phyloP scores from a whole-genome alignment of 2,113 vertebrate genomes.

The Xiphias gladius region DNA sequence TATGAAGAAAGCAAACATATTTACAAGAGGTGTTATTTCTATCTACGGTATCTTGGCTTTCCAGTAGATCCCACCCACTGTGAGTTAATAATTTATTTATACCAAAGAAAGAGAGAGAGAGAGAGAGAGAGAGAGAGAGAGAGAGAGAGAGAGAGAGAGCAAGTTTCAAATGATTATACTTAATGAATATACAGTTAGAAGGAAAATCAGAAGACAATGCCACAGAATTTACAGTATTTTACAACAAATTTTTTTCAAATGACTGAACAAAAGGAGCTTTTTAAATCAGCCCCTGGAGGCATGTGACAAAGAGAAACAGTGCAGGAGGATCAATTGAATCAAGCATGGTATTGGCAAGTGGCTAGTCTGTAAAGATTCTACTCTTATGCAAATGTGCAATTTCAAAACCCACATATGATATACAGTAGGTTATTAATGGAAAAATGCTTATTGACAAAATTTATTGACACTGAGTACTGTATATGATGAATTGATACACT shows the following conservation, averaged over 20 bases:
- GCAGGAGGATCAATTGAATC: not conserved
- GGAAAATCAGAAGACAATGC: not conserved
- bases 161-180: constrained; percentile 5
- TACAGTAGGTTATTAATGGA: not conserved
- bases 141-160: not conserved
- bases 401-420: not conserved
- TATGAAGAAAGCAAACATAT: constrained; percentile 11
- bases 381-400: not conserved
- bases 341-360: not conserved
- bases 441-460: not conserved
- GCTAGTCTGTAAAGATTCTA: not conserved
- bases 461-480: not conserved
- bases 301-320: constrained; percentile 1
- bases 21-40: constrained; percentile 18
- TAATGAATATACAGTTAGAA: not conserved
- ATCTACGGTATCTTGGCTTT: constrained; percentile 20
- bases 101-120: not conserved
- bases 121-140: not conserved
- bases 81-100: constrained; percentile 44
- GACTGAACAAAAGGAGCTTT: not conserved
- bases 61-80: constrained; percentile 29
- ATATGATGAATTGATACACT: not conserved
- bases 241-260: not conserved
- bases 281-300: not conserved
- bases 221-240: not conserved